Base-by-base conservation (phyloP, 1,140 invertebrate genomes). In the Temnothorax curvispinosus region DNA sequence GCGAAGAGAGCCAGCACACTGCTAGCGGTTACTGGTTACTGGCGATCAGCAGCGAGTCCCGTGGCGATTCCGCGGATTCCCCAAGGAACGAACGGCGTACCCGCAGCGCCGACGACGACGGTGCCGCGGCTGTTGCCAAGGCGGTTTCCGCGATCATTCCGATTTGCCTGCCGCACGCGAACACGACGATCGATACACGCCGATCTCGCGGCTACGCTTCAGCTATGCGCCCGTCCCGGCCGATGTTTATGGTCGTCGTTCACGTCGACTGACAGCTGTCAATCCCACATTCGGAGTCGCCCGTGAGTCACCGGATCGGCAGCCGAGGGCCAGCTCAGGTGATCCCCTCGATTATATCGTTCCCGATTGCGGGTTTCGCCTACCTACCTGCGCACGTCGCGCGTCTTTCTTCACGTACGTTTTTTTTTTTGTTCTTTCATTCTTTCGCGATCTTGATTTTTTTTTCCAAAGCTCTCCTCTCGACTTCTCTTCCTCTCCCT, bases 211-310 rank as follows among this genome's bases (percentile, higher is more conserved):
- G 71, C 87, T 74, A 80, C 87, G 75, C 71, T 76, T 80, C n/a
- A 87, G 65, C 71, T 86, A 85, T 91, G 86, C 76, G 89, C 78
- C 74, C 76, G 64, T 89, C 81, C 60, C 81, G 71, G 56, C 52
- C 71, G n/a, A 72, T 91, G 86, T 90, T 91, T 91, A 89, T 80
- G 50, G 64, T 88, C 72, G 76, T 54, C 44, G 38, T 67, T 89
- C 65, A 85, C 87, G 62, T 88, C 77, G 85, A 77, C 78, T 91
- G 90, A 91, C 90, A 91, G 90, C 90, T 91, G 90, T 88, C 90
- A 91, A 81, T 91, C 21, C 56, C 21, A 50, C 77, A 69, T 90
- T 74, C 54, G 88, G 69, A 27, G 82, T 91, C 87, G 60, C 54
- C 87, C 85, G 91, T 91, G 90, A 91, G 62, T 91, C 90, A 91